phyloP scores from a whole-genome alignment of 2,113 vertebrate species.

The Anarrhichthys ocellatus region DNA sequence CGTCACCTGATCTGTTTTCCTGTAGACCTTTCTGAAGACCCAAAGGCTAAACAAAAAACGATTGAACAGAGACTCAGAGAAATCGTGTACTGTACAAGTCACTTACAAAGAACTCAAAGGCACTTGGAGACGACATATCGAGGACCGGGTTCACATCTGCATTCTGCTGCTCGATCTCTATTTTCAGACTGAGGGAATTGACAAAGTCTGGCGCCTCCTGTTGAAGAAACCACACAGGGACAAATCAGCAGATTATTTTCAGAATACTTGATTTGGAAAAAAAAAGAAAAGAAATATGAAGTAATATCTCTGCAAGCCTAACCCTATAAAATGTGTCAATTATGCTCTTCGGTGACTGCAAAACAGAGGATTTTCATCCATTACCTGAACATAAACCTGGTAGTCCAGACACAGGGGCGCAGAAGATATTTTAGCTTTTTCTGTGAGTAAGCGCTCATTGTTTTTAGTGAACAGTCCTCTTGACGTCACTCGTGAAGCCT shows the following conservation, averaged over 20 bases:
- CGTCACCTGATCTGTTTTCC: slow-evolving; percentile 12
- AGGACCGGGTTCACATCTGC: slow-evolving; percentile 87
- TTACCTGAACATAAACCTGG: slow-evolving; percentile 88
- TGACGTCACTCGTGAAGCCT: slow-evolving; percentile 87
- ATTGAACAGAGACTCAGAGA: background rate
- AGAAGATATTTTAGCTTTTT: slow-evolving; percentile 66
- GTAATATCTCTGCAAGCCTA: background rate
- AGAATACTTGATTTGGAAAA: background rate
- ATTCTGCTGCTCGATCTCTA: slow-evolving; percentile 85
- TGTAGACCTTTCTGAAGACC: background rate
- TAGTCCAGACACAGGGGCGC: slow-evolving; percentile 76
- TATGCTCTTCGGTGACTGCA: background rate
- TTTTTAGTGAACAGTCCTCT: slow-evolving; percentile 90
- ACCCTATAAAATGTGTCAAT: background rate
- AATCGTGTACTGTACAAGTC: background rate
- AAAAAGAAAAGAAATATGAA: background rate
- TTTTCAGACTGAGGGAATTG: slow-evolving; percentile 86
- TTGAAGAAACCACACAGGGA: background rate
- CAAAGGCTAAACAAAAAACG: background rate
- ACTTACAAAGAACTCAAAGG: slow-evolving; percentile 91
- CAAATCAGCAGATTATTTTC: background rate
- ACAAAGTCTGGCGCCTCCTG: slow-evolving; percentile 90
- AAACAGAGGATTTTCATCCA: background rate
- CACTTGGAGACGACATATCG: slow-evolving; percentile 82
- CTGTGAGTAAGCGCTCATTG: slow-evolving; percentile 86